Evolutionary conservation across 2,888 invertebrate species (phyloP).

Genomic region (Gasteruption jaculator): DNA sequence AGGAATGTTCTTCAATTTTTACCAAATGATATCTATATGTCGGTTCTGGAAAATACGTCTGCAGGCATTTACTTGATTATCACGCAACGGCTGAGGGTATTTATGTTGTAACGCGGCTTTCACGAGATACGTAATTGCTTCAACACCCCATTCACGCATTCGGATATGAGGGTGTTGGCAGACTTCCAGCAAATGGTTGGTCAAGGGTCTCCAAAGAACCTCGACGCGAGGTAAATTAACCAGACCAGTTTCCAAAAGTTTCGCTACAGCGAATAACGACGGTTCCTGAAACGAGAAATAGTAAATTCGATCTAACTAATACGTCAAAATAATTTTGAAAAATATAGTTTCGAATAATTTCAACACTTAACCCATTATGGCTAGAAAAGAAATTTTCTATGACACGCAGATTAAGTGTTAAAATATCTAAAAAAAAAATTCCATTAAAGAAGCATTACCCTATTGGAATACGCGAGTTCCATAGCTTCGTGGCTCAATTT

Average conservation of each 20-base stretch:
- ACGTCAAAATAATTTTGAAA: too few species aligned
- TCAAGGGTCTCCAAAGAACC: conserved; percentile 91
- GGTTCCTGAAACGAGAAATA: conserved; percentile 67
- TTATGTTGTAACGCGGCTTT: conserved; percentile 86
- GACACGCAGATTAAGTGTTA: too few species aligned
- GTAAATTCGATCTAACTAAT: too few species aligned
- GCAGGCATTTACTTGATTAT: conserved; percentile 67
- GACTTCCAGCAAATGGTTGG: conserved; percentile 92
- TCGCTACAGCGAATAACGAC: conserved; percentile 94
- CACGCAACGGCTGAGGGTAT: conserved; percentile 75
- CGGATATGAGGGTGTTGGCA: conserved; percentile 92
- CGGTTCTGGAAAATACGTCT: conserved; percentile 9
- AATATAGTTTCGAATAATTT: too few species aligned
- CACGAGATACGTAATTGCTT: conserved; percentile 91
- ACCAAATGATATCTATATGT: conserved; percentile 4
- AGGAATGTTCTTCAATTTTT: conserved; percentile 5
- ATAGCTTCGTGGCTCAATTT: conserved; percentile 95
- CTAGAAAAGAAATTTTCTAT: too few species aligned
- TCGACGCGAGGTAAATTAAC: conserved; percentile 92
- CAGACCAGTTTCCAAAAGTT: conserved; percentile 94
- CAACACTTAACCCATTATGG: too few species aligned
- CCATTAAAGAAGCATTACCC: too few species aligned
- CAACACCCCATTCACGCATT: conserved; percentile 97
- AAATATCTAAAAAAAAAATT: too few species aligned
- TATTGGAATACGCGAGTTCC: conserved; percentile 92